Percentiles rank a stretch among this genome's conserved stretches.
Evolutionary conservation across 2,888 invertebrate genomes (phyloP).

Genomic region (Troilus luridus): DNA sequence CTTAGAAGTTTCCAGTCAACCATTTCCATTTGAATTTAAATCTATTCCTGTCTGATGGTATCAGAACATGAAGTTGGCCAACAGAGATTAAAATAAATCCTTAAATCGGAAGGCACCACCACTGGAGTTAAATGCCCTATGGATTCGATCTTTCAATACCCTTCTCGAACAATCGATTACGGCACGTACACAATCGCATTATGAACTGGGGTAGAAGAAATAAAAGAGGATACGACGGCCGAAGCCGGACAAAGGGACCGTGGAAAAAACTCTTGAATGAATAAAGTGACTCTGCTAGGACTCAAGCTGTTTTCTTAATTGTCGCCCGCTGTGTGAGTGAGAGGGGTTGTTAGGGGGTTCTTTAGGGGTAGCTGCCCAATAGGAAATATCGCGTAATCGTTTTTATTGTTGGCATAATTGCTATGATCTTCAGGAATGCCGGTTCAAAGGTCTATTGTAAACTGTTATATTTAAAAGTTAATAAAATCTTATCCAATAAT

Average conservation of each 20-base stretch:
- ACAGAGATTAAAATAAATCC: neutral
- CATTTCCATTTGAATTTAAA: too few species aligned
- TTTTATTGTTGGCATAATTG: neutral
- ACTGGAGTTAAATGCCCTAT: neutral
- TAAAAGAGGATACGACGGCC: constrained; percentile 28
- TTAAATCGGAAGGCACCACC: neutral
- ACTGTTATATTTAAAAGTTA: neutral
- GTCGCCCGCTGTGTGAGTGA: constrained; percentile 31
- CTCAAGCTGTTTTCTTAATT: constrained; percentile 50
- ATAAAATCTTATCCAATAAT: too few species aligned
- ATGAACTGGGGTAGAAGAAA: neutral
- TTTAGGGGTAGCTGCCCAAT: neutral
- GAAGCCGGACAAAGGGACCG: neutral
- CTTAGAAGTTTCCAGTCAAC: too few species aligned
- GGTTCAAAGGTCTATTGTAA: neutral
- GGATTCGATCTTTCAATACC: neutral
- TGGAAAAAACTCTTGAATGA: constrained; percentile 27
- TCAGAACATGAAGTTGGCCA: neutral
- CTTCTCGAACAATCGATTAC: constrained; percentile 15
- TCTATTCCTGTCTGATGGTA: too few species aligned
- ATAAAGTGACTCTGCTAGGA: constrained; percentile 19
- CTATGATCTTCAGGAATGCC: neutral
- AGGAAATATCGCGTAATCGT: neutral
- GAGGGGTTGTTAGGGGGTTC: neutral
- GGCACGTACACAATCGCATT: constrained; percentile 23